These are phyloP conservation scores for Spicauda simplicius DNA, from an alignment of 2,888 invertebrate genomes.

Conservation along the genomic window DNA sequence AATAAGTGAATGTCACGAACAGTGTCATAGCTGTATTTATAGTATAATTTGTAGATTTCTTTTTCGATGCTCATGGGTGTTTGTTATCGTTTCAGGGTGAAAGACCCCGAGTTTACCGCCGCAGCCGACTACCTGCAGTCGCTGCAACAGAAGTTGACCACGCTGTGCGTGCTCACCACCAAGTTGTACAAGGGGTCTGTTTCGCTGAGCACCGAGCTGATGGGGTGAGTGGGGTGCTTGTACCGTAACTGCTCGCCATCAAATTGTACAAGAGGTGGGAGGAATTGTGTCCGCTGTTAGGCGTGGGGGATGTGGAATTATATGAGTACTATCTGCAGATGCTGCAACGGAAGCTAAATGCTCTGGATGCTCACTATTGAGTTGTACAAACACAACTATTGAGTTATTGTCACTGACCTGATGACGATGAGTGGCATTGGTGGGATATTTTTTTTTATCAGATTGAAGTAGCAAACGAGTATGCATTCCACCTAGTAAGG, in stretches of 20 bases:
- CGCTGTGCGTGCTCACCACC: constrained; percentile 63
- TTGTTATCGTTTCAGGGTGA: constrained; percentile 61
- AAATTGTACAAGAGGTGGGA: constrained; percentile 65
- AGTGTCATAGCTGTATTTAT: too few relatives aligned
- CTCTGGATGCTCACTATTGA: constrained; percentile 64
- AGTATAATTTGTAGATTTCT: too few relatives aligned
- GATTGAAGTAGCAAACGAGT: too few relatives aligned
- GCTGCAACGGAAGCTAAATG: constrained; percentile 65
- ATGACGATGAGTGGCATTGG: too few relatives aligned
- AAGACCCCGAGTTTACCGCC: constrained; percentile 70
- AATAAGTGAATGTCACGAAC: too few relatives aligned
- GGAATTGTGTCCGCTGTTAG: too few relatives aligned
- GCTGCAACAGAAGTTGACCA: constrained; percentile 65
- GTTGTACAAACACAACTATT: constrained; percentile 66
- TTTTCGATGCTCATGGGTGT: too few relatives aligned
- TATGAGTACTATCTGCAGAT: constrained; percentile 58
- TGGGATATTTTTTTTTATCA: too few relatives aligned
- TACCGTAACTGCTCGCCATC: constrained; percentile 61
- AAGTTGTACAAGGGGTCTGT: constrained; percentile 65
- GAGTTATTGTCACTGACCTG: too few relatives aligned
- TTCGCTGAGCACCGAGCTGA: constrained; percentile 55
- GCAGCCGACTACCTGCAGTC: constrained; percentile 70
- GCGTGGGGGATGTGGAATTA: too few relatives aligned
- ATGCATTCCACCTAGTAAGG: too few relatives aligned
- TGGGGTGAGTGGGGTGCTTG: constrained; percentile 55